phyloP scores from a whole-genome alignment of 2,888 invertebrate species.

The Sarcophaga caerulescens region DNA sequence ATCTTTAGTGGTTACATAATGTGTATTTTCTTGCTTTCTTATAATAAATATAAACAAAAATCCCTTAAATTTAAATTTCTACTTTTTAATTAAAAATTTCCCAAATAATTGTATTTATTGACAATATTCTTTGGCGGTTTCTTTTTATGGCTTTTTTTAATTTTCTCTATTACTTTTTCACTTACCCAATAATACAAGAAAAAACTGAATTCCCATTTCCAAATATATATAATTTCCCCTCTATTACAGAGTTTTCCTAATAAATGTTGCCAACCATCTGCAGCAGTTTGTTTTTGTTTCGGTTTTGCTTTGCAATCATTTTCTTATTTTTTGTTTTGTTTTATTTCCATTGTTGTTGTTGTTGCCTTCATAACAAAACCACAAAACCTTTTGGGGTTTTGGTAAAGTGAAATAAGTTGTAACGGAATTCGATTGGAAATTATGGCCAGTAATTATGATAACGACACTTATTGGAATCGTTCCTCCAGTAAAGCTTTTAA shows the following conservation, averaged over 20 bases:
- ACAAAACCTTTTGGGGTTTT: background rate
- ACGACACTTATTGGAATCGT: slow-evolving; percentile 90
- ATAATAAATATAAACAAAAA: too few relatives aligned
- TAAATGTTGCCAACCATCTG: background rate
- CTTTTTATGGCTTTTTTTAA: too few relatives aligned
- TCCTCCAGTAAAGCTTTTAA: slow-evolving; percentile 87
- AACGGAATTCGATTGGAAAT: background rate
- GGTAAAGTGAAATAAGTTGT: background rate
- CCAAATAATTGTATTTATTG: background rate
- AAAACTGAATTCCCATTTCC: too few relatives aligned
- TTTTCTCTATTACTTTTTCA: too few relatives aligned
- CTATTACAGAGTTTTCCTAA: too few relatives aligned
- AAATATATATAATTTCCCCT: background rate
- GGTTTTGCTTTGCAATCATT: background rate
- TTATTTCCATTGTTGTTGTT: slow-evolving; percentile 23
- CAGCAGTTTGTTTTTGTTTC: background rate
- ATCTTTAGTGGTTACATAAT: too few relatives aligned
- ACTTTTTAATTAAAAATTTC: background rate
- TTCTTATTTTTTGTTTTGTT: background rate
- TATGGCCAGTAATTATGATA: slow-evolving; percentile 81
- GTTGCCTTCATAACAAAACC: slow-evolving; percentile 11
- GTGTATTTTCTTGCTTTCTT: too few relatives aligned
- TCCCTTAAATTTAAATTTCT: background rate
- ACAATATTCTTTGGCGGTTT: too few relatives aligned
- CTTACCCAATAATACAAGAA: too few relatives aligned